Evolutionary conservation across 1,140 invertebrate species (phyloP), one percentile per base, ranked within the genome.

Genomic region (Mactra quadrangularis): DNA sequence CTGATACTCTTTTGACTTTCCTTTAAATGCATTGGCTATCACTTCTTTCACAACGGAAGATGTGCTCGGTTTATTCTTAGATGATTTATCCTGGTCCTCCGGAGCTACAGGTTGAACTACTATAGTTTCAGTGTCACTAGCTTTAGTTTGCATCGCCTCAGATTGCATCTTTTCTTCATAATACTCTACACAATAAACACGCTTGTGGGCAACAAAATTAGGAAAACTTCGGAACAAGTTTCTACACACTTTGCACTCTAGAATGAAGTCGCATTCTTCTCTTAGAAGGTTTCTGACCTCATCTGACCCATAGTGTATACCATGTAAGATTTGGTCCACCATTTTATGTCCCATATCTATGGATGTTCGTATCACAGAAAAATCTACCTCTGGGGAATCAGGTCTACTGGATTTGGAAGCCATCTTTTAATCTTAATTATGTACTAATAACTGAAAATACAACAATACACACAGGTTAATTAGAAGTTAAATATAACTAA

Each of bases 141-240:
- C 45, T 68, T 38, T 72, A n/a, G 68, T 17, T 50, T 64, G 47
- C 27, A 68, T 41, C 19, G n/a, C 22, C 13, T 64, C 27, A 27
- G 22, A 15, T 17, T 35, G 52, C 15, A 31, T 27, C 2, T 55
- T 62, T 45, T 86, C 75, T 29, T 79, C 47, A 74, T 70, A 82
- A 31, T 79, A 66, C 57, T 94, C 93, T 84, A 91, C 94, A 89
- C 97, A 97, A 88, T 96, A 97, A 45, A 95, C 94, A 72, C 96
- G 93, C 92, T 97, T 97, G 88, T 97, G 97, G 53, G 96, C 96
- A 82, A 97, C 94, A 88, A 97, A 96, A 93, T 97, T 97, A 0
- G 95, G 95, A 77, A 97, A 93, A 88, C 96, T 96, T 87, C 97
- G 94, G 92, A 97, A 97, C 87, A 98, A 94, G 90, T 95, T 97